Evolutionary conservation across 1,140 invertebrate genomes (phyloP).

Genomic region (Meloidogyne chitwoodi): DNA sequence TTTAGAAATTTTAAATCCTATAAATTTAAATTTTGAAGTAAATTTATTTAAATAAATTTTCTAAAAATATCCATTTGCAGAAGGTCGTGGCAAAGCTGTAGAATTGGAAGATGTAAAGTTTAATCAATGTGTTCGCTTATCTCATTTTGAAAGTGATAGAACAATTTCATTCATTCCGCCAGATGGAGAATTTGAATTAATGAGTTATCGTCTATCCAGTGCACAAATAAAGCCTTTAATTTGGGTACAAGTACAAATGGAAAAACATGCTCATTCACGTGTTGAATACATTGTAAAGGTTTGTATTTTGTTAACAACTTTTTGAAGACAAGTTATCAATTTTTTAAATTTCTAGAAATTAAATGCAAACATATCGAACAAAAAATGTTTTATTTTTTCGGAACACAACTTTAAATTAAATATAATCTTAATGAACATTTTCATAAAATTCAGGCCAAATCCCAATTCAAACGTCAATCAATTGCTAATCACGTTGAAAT

Average conservation of each 20-base stretch:
- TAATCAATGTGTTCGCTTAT: conserved; percentile 66
- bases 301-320: conserved; percentile 8
- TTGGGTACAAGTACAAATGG: conserved; percentile 65
- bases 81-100: conserved; percentile 61
- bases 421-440: background rate
- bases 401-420: background rate
- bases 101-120: conserved; percentile 67
- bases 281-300: conserved; percentile 89
- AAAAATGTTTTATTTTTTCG: too few relatives aligned
- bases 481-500: conserved; percentile 70
- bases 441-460: conserved; percentile 73
- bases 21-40: background rate
- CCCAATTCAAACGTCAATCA: conserved; percentile 94
- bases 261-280: conserved; percentile 64
- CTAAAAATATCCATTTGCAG: conserved; percentile 6
- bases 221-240: conserved; percentile 65
- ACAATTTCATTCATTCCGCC: conserved; percentile 66
- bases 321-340: too few relatives aligned
- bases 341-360: too few relatives aligned
- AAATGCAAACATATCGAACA: too few relatives aligned
- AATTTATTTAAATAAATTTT: background rate
- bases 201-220: conserved; percentile 64
- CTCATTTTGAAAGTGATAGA: conserved; percentile 66
- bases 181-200: conserved; percentile 66
- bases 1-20: too few relatives aligned